Base-by-base conservation (phyloP, 2,113 vertebrate genomes). In the Heterocephalus glaber region DNA sequence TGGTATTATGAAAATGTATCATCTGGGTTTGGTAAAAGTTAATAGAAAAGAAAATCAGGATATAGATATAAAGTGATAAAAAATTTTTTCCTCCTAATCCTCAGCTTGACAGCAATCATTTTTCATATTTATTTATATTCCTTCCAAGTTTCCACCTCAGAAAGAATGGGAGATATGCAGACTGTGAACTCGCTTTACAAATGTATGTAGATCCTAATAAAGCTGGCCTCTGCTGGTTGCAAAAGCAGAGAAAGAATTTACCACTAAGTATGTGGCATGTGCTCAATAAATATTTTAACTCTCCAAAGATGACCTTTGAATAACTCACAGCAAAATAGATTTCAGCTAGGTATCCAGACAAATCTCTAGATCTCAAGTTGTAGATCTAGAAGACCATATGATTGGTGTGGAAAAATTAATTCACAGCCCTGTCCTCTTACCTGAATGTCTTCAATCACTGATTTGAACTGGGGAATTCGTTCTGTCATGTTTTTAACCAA, bases 401-500 rank as follows among this genome's bases (percentile, higher is more conserved):
- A 70, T 65, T 76, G 80, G 5, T 61, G 68, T n/a, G 76, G 49
- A 92, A 91, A 91, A 70, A 68, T 2, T 35, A 44, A 81, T 11
- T 6, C 4, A 63, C 5, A 24, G 35, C 49, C 65, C 35, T 83
- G 72, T 5, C 35, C 54, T 26, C 16, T 96, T 97, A 99, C 99
- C 99, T 99, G 99, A 92, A 99, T 99, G 61, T 99, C 99, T 89
- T 99, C 99, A 84, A 99, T 98, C 94, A 99, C 99, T 66, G 98
- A 98, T 97, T 99, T 99, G 98, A 99, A 99, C 80, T 99, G 99
- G 87, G 99, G 99, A 0, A 99, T 99, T 6, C 99, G 99, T 58
- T 99, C 99, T 0, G 97, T 99, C 99, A 99, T 99, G 0, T 98
- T 99, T 98, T 99, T 99, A 96, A 99, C 99, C 97, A 99, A 89